These are phyloP conservation scores for Metopia argyrocephala DNA, from an alignment of 2,888 invertebrate species.

Conservation along the genomic window DNA sequence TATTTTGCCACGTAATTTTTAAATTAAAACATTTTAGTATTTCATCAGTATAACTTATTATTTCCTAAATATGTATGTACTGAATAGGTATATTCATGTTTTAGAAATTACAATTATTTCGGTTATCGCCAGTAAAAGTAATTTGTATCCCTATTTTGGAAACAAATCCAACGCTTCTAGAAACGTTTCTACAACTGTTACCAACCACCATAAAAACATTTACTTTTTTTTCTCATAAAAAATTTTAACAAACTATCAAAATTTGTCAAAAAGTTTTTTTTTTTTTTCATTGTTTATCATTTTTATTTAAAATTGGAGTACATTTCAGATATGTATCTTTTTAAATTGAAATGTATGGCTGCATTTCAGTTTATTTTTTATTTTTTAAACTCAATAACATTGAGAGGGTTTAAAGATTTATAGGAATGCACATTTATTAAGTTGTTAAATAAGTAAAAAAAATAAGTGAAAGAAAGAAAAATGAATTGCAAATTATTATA, in stretches of 20 bases:
- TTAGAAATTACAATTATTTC: too few relatives aligned
- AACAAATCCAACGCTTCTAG: too few relatives aligned
- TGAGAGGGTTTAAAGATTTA: not conserved
- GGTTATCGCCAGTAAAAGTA: too few relatives aligned
- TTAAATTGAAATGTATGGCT: conserved; percentile 20
- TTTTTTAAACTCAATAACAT: not conserved
- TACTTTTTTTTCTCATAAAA: conserved; percentile 2
- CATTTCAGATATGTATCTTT: conserved; percentile 8
- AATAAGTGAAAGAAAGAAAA: conserved; percentile 24
- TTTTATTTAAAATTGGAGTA: conserved; percentile 1
- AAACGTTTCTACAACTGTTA: not conserved
- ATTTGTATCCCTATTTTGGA: too few relatives aligned
- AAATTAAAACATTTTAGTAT: too few relatives aligned
- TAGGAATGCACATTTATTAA: conserved; percentile 50
- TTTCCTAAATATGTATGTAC: too few relatives aligned
- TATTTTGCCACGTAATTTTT: too few relatives aligned
- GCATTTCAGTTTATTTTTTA: conserved; percentile 3
- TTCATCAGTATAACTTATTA: too few relatives aligned
- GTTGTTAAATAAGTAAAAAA: conserved; percentile 48
- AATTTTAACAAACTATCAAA: conserved; percentile 60
- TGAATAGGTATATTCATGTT: too few relatives aligned
- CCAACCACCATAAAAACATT: not conserved
- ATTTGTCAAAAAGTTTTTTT: conserved; percentile 44
- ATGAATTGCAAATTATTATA: conserved; percentile 34
- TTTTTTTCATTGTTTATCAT: not conserved